Evolutionary conservation across 2,888 invertebrate genomes (phyloP).

Genomic region (Trachelus iudaicus): DNA sequence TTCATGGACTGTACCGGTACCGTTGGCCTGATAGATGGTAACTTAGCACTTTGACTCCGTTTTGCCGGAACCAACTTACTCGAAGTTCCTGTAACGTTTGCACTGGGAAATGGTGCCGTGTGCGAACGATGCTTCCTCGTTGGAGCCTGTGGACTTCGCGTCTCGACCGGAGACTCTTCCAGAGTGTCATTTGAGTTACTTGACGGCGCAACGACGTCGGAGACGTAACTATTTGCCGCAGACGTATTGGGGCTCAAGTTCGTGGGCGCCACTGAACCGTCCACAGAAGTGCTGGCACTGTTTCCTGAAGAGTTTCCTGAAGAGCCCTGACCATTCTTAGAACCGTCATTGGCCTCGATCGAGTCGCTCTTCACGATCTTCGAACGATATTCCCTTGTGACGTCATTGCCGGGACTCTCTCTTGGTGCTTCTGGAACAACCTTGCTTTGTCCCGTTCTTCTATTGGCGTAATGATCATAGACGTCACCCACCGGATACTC

Average conservation of each 20-base stretch:
- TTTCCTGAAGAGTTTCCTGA: not conserved
- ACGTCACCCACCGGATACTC: not conserved
- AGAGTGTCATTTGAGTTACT: constrained; percentile 9
- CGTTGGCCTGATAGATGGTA: constrained; percentile 23
- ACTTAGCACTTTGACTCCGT: constrained; percentile 30
- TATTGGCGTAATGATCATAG: constrained; percentile 8
- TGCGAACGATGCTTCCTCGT: constrained; percentile 50
- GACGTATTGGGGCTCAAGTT: not conserved
- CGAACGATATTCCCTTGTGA: not conserved
- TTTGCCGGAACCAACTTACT: constrained; percentile 11
- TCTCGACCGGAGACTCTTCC: constrained; percentile 6
- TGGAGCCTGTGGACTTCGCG: constrained; percentile 50
- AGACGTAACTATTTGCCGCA: not conserved
- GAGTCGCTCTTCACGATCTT: not conserved
- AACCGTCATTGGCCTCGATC: not conserved
- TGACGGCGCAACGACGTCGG: not conserved
- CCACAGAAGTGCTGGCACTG: not conserved
- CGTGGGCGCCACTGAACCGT: not conserved
- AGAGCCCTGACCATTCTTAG: not conserved
- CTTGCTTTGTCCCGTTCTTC: not conserved
- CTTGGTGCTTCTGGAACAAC: not conserved
- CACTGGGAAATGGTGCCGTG: constrained; percentile 40
- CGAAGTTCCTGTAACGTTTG: not conserved
- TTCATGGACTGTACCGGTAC: constrained; percentile 21
- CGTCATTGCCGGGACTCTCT: not conserved